A percentile compares a stretch with the other conserved stretches of the same genome.
phyloP scores from a whole-genome alignment of 2,888 invertebrate species.

The Marasmarcha lunaedactyla region DNA sequence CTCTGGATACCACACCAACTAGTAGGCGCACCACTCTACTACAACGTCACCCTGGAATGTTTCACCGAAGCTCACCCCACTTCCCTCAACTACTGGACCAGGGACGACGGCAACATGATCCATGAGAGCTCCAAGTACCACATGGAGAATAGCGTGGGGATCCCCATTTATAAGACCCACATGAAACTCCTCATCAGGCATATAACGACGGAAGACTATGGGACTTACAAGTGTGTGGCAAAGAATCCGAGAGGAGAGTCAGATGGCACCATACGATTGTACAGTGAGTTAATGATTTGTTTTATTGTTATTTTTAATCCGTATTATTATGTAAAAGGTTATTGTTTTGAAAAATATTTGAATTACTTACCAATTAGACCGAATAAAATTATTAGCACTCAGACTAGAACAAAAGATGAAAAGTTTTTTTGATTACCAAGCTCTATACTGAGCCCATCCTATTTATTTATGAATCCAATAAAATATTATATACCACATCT shows the following conservation, averaged over 20 bases:
- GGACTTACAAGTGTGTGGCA: slow-evolving; percentile 88
- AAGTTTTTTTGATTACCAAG: too few relatives aligned
- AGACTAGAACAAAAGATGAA: too few relatives aligned
- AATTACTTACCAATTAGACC: too few relatives aligned
- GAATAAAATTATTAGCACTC: too few relatives aligned
- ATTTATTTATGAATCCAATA: too few relatives aligned
- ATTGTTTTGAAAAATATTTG: too few relatives aligned
- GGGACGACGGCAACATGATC: slow-evolving; percentile 90
- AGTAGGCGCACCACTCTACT: slow-evolving; percentile 86
- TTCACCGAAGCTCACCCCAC: slow-evolving; percentile 92
- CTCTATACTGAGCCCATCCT: too few relatives aligned
- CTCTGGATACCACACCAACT: slow-evolving; percentile 92
- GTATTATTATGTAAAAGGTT: background rate
- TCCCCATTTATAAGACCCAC: slow-evolving; percentile 85
- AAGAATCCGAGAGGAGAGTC: slow-evolving; percentile 93
- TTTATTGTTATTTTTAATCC: slow-evolving; percentile 5
- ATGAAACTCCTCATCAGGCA: slow-evolving; percentile 87
- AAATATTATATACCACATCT: too few relatives aligned
- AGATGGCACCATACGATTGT: slow-evolving; percentile 88
- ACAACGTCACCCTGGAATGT: slow-evolving; percentile 88
- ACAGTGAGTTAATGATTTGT: slow-evolving; percentile 75
- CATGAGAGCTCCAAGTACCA: slow-evolving; percentile 87
- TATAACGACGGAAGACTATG: slow-evolving; percentile 84
- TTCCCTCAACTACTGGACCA: slow-evolving; percentile 91
- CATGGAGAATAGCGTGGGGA: slow-evolving; percentile 77